phyloP scores from a whole-genome alignment of 2,797 vertebrate species.

The Parauchenoglanis punctatus region DNA sequence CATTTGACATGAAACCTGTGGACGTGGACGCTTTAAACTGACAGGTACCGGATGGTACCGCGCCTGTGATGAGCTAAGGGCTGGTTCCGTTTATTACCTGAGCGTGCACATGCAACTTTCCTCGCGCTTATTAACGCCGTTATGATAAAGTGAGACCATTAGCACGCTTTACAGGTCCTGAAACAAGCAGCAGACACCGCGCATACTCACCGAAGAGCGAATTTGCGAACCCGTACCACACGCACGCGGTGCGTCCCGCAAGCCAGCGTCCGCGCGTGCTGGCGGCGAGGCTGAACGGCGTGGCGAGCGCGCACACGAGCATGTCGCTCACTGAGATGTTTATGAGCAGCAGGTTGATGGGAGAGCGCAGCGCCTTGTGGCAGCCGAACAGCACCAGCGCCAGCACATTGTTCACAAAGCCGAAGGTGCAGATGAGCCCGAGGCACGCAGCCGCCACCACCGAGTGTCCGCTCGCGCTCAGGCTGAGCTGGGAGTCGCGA shows the following conservation, averaged over 20 bases:
- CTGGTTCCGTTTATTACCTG: neutral
- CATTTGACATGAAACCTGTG: neutral
- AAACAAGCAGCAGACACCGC: neutral
- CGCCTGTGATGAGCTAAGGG: neutral
- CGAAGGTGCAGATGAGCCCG: slow-evolving; percentile 76
- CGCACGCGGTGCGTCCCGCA: slow-evolving; percentile 77
- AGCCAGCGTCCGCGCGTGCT: slow-evolving; percentile 83
- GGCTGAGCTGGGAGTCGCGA: slow-evolving; percentile 63
- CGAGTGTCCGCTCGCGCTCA: slow-evolving; percentile 76
- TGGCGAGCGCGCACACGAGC: slow-evolving; percentile 81
- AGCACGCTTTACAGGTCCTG: neutral
- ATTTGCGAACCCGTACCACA: slow-evolving; percentile 85
- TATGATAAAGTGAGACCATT: neutral
- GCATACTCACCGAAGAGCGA: slow-evolving; percentile 80
- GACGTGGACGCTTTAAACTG: neutral
- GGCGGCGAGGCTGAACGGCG: slow-evolving; percentile 84
- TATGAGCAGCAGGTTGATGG: slow-evolving; percentile 82
- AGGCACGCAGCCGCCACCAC: slow-evolving; percentile 78
- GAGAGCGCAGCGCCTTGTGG: slow-evolving; percentile 79
- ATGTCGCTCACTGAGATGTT: slow-evolving; percentile 84
- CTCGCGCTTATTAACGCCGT: neutral
- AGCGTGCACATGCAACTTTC: neutral
- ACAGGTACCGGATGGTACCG: neutral
- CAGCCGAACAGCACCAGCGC: slow-evolving; percentile 80
- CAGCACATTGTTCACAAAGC: slow-evolving; percentile 78